Evolutionary conservation across 53 echinoderm and acorn worm genomes (phyloP).

Genomic region (Paelopatides confundens): DNA sequence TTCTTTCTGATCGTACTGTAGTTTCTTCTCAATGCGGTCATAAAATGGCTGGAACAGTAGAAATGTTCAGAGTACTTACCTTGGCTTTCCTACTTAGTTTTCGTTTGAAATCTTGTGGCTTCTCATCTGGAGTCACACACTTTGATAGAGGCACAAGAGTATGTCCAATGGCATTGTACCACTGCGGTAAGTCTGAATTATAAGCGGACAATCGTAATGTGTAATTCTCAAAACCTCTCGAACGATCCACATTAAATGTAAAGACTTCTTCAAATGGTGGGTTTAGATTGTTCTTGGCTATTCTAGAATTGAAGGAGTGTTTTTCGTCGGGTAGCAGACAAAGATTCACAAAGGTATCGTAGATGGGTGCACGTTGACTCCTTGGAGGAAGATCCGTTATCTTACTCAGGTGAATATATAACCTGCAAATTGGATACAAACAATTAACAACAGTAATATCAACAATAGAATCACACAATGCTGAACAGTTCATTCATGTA

Average conservation of each 20-base stretch:
- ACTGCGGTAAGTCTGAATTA: slow-evolving; percentile 72
- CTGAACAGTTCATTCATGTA: no score
- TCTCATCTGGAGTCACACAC: slow-evolving; percentile 77
- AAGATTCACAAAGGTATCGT: slow-evolving; percentile 82
- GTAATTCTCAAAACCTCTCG: slow-evolving; percentile 78
- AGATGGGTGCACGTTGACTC: slow-evolving; percentile 84
- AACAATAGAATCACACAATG: no score
- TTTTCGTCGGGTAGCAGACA: slow-evolving; percentile 96
- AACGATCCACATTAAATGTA: slow-evolving; percentile 80
- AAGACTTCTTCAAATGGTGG: slow-evolving; percentile 94
- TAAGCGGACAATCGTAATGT: slow-evolving; percentile 88
- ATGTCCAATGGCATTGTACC: slow-evolving; percentile 87
- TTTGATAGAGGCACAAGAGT: slow-evolving; percentile 83
- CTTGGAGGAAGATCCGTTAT: slow-evolving; percentile 94
- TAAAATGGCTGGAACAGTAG: no score
- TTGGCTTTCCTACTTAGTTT: slow-evolving; percentile 78
- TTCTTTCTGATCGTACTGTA: no score
- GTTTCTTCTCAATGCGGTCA: neutral
- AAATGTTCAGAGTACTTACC: no score
- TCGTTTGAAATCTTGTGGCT: slow-evolving; percentile 79
- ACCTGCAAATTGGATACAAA: slow-evolving; percentile 46
- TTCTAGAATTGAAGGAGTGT: slow-evolving; percentile 76
- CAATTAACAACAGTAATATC: no score
- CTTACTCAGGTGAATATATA: slow-evolving; percentile 86
- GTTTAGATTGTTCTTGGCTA: slow-evolving; percentile 82